A percentile compares a stretch with the other conserved stretches of the same genome.
These are phyloP conservation scores for Salarias fasciatus DNA, from an alignment of 2,797 vertebrate genomes.

Conservation along the genomic window DNA sequence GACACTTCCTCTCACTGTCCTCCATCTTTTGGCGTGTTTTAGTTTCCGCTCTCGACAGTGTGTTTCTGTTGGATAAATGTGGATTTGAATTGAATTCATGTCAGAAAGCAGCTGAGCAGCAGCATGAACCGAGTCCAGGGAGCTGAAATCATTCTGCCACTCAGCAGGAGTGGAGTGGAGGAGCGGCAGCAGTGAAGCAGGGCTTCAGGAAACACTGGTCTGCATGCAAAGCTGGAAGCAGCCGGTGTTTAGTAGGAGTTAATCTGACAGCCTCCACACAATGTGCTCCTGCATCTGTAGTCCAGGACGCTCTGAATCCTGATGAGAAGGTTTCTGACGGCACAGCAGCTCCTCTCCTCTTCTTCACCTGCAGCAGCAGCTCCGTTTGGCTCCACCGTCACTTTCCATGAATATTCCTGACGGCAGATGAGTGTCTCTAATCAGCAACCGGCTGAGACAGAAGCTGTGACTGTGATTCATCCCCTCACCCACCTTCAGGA, in stretches of 20 bases:
- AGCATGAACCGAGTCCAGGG: not conserved
- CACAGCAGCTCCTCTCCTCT: conserved; percentile 40
- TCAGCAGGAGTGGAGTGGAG: conserved; percentile 24
- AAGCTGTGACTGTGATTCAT: conserved; percentile 40
- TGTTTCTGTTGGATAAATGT: not conserved
- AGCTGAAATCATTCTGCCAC: conserved; percentile 16
- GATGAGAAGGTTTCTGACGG: conserved; percentile 60
- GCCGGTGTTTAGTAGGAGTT: conserved; percentile 69
- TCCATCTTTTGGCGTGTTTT: not conserved
- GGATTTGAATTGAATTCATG: conserved; percentile 8
- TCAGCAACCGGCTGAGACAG: conserved; percentile 52
- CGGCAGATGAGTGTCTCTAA: conserved; percentile 61
- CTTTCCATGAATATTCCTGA: conserved; percentile 64
- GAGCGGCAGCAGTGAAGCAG: conserved; percentile 28
- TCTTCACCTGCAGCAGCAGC: conserved; percentile 57
- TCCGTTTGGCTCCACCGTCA: conserved; percentile 48
- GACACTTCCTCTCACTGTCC: not conserved
- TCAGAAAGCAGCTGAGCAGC: not conserved
- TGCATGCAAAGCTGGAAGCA: conserved; percentile 50
- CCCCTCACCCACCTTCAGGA: conserved; percentile 38
- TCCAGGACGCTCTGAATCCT: conserved; percentile 51
- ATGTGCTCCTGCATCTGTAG: conserved; percentile 61
- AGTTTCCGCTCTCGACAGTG: conserved; percentile 1
- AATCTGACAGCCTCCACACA: conserved; percentile 67
- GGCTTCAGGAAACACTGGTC: conserved; percentile 38